Base-by-base conservation (phyloP, 2,797 vertebrate species). In the Halcyon smyrnensis region DNA sequence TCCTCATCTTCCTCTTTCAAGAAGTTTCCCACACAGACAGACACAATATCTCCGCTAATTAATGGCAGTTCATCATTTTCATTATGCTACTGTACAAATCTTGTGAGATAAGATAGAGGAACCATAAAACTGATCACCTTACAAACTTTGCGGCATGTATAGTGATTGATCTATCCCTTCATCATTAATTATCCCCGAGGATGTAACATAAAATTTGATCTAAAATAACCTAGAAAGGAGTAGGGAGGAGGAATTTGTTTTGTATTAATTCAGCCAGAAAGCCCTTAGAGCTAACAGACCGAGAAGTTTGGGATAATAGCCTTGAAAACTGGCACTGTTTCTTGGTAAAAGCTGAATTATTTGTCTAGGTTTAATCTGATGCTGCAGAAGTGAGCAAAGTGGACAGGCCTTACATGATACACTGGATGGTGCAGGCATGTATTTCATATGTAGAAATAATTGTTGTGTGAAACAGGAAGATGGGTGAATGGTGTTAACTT, bases 361-460 rank as follows among this genome's bases (percentile, higher is more conserved):
- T 90, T 57, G 12, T 60, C 30, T 51, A 4, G 45, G 16, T 8
- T 93, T 70, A 51, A 63, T 14, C 39, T 46, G 43, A 43, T 36
- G 3, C 23, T 87, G 20, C 36, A n/a, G 20, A 70, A 54, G 7
- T 11, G 34, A 85, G 7, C 0, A 2, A 39, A 74, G 16, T 14
- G 8, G 3, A 28, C 3, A 6, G n/a, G 11, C 3, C 3, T 77
- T 6, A 4, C 9, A 5, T 32, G 13, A 24, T 25, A 12, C 13
- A 21, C 34, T 43, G 27, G 16, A 24, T 75, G 23, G 12, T 60
- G 13, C 23, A 67, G 60, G 4, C 3, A 0, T 8, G 8, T 0
- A 0, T 67, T 77, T 73, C 2, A 0, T 50, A 2, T 17, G 30
- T 30, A 12, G 2, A 65, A 41, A 16, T 34, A 69, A 39, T 2